Evolutionary conservation across 1,140 invertebrate genomes (phyloP).

Genomic region (Pissodes strobi): DNA sequence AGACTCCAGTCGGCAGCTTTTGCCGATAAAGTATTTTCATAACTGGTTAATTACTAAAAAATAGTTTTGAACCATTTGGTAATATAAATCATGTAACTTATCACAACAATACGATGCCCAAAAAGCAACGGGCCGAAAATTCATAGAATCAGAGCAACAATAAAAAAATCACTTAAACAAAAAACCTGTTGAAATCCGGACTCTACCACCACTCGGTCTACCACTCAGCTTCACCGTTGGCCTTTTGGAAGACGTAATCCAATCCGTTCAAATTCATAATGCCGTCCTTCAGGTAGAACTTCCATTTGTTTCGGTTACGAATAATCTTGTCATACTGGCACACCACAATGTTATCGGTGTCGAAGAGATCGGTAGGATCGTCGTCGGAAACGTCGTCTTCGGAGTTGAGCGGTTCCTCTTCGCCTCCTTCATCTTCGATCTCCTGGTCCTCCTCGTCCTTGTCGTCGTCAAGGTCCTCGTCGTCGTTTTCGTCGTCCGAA

Average conservation of each 20-base stretch:
- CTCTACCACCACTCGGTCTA: no score
- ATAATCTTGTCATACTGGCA: constrained; percentile 99
- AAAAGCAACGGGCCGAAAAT: no score
- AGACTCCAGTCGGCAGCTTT: no score
- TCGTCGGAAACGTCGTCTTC: constrained; percentile 97
- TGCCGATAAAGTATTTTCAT: no score
- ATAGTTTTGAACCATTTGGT: no score
- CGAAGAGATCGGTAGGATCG: constrained; percentile 92
- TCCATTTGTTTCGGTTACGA: constrained; percentile 97
- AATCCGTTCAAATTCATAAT: constrained; percentile 99
- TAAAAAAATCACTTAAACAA: no score
- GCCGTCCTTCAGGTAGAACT: constrained; percentile 98
- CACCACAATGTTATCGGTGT: constrained; percentile 98
- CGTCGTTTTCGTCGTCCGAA: constrained; percentile 69
- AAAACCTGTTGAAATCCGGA: no score
- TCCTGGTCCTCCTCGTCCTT: constrained; percentile 79
- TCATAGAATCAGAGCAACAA: no score
- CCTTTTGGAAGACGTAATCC: constrained; percentile 99
- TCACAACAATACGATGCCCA: no score
- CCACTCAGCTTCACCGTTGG: constrained; percentile 98
- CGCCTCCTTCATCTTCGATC: constrained; percentile 73
- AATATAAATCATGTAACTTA: no score
- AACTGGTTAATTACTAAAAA: no score
- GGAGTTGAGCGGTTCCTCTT: constrained; percentile 92
- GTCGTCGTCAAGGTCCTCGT: constrained; percentile 69